Base-by-base conservation (phyloP, 2,888 invertebrate species). In the Temnothorax unifasciatus region DNA sequence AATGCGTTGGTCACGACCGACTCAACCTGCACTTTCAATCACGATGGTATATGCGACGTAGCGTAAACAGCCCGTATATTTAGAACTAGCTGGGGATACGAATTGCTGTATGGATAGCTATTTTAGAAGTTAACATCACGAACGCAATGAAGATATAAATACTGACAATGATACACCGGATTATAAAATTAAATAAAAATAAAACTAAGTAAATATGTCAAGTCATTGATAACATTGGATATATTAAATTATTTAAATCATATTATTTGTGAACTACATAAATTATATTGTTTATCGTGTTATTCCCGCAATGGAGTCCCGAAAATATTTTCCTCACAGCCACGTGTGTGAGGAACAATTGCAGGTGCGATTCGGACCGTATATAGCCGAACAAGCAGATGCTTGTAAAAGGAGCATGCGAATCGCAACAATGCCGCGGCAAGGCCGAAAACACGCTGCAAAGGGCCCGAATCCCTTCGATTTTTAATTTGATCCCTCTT, bases 401-500 rank as follows among this genome's bases (percentile, higher is more conserved):
- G 79, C 79, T 87, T 29, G 82, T 21, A 73, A 85, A 86, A 77
- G 61, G 75, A 57, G 47, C 57, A 54, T 38, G 52, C 68, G 75
- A 77, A 69, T 82, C 85, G 76, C 82, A 90, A 89, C 79, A 52
- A 85, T 76, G 88, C 44, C 64, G 81, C 64, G 88, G 86, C 88
- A 89, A 89, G 90, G 89, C 87, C 89, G 88, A 76, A 83, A 85
- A 89, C 59, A 85, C 82, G 86, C 84, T 83, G 88, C 77, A 77
- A 84, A 71, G 87, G 76, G 83, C 84, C 89, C 77, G 84, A 69
- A 87, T 77, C 90, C 86, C 85, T 88, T 87, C 86, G 88, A 87
- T 90, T 90, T 90, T 90, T 91, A 91, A 91, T 87, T 87, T 71
- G 83, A 66, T 88, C 85, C 86, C 87, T 86, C 84, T 90, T 87